A percentile compares a stretch with the other conserved stretches of the same genome.
Evolutionary conservation across 1,140 invertebrate species (phyloP).

Genomic region (Tribolium madens): DNA sequence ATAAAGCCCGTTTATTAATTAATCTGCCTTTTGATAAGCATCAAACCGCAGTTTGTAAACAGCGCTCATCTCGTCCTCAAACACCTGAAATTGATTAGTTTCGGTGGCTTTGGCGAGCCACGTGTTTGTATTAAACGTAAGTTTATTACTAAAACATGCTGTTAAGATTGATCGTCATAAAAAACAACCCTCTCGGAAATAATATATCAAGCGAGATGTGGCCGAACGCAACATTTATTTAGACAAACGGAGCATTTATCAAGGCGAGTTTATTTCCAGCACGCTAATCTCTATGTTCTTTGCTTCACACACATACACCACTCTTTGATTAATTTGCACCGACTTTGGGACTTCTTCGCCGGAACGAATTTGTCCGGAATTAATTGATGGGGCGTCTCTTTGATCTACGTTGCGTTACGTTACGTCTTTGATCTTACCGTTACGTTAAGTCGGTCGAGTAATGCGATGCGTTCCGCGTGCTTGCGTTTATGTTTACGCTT

Average conservation of each 20-base stretch:
- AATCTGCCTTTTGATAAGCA: neutral
- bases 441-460: neutral
- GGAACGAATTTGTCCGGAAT: conserved; percentile 21
- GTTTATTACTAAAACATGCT: conserved; percentile 44
- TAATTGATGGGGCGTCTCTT: conserved; percentile 21
- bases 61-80: neutral
- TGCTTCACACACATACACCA: conserved; percentile 8
- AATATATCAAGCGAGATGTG: conserved; percentile 56
- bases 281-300: conserved; percentile 44
- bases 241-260: conserved; percentile 59
- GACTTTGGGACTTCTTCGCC: conserved; percentile 2
- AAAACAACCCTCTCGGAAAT: conserved; percentile 58
- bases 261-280: conserved; percentile 46
- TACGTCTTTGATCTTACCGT: neutral
- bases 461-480: neutral
- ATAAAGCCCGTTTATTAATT: neutral
- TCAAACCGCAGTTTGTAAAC: neutral
- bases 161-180: conserved; percentile 49
- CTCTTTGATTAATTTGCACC: conserved; percentile 43
- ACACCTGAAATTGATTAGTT: conserved; percentile 37
- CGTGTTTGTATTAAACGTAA: conserved; percentile 43
- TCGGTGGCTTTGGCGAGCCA: conserved; percentile 38
- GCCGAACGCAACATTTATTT: conserved; percentile 58
- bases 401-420: conserved; percentile 17
- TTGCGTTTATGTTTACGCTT: neutral